Base-by-base conservation (phyloP, 92 coral and sea anemone genomes). In the Epizoanthus stellaris region DNA sequence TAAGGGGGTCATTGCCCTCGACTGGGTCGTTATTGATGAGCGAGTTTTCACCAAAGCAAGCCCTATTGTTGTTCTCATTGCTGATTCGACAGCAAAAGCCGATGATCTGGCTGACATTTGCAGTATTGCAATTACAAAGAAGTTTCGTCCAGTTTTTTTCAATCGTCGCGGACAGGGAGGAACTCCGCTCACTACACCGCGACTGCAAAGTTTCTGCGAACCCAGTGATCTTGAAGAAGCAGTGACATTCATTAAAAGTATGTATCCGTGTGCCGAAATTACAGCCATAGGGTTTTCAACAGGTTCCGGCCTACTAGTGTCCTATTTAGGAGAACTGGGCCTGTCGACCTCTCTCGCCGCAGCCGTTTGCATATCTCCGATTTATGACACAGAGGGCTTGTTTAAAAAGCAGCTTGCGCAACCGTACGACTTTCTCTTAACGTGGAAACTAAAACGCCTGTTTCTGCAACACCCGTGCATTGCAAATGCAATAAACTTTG, bases 91-190 rank as follows among this genome's bases (percentile, higher is more conserved):
- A 6, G 88, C 93, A 75, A 73, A 90, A 17, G 90, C 93, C 23
- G 59, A 83, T 3, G 98, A 97, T 12, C 57, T 97, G 59, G 65
- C 91, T 4, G 86, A 92, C 67, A 82, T 90, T 30, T 94, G 98
- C 87, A 67, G 82, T 0, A 67, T 66, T 12, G 98, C 90, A 13
- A 65, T 93, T 63, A 77, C 80, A 70, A 91, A 89, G 67, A 87
- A 92, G 56, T 97, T 91, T 86, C 93, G 99, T 20, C 98, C 95
- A 17, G 98, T 97, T n/a, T 96, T 97, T 23, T 97, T 97, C 62
- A 93, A 95, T 67, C 98, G 99, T 38, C 91, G 99, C n/a, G 99
- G 99, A 25, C 99, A 97, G 53, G 95, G 98, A 0, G 93, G 90
- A 0, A 87, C 92, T 6, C 94, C 93, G 38, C 80, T 97, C 38